phyloP scores from a whole-genome alignment of 1,140 invertebrate species.

The Caerostris darwini region DNA sequence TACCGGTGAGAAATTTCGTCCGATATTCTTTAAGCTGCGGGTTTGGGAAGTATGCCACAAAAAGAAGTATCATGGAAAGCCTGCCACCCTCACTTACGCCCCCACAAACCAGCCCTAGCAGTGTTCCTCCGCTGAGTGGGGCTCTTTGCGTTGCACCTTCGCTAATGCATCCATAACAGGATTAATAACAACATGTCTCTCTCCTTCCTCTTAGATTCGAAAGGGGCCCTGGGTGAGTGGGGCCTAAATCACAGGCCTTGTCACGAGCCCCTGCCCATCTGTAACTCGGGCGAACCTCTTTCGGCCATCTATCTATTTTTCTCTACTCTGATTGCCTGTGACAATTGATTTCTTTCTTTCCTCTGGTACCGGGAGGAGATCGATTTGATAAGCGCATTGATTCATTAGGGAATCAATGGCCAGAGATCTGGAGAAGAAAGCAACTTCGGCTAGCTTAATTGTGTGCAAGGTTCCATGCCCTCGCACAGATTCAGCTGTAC shows the following conservation, averaged over 20 bases:
- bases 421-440: conserved; percentile 32
- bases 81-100: conserved; percentile 23
- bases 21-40: conserved; percentile 17
- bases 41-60: conserved; percentile 10
- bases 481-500: neutral
- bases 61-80: conserved; percentile 35
- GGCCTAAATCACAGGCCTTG: conserved; percentile 77
- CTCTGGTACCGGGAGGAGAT: conserved; percentile 39
- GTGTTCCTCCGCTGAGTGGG: conserved; percentile 26
- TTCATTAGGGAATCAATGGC: conserved; percentile 72
- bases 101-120: neutral
- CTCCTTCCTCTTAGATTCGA: conserved; percentile 29
- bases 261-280: conserved; percentile 66
- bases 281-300: conserved; percentile 65
- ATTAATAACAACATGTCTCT: conserved; percentile 77
- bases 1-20: conserved; percentile 20
- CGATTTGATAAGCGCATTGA: conserved; percentile 75
- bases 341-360: conserved; percentile 77
- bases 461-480: conserved; percentile 9
- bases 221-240: conserved; percentile 50
- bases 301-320: conserved; percentile 57
- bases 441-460: conserved; percentile 36
- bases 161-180: conserved; percentile 78
- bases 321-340: conserved; percentile 71
- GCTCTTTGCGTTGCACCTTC: conserved; percentile 75